Evolutionary conservation across 2,113 vertebrate species (phyloP).

Genomic region (Diphyllodes magnificus): DNA sequence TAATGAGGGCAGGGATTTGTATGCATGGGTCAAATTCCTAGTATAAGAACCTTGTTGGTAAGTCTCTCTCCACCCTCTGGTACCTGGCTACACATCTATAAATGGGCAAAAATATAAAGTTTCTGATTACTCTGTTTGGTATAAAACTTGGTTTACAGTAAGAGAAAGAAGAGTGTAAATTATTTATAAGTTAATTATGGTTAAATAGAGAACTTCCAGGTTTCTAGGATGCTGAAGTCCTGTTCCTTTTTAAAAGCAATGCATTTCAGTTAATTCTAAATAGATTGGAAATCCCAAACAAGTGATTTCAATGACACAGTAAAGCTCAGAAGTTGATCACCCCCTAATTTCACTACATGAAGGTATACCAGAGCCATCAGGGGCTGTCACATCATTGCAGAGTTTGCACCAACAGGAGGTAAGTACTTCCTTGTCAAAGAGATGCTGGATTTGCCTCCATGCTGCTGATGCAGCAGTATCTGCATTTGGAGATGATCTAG

Average conservation of each 20-base stretch:
- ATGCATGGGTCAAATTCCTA: background rate
- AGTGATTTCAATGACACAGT: background rate
- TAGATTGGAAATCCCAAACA: background rate
- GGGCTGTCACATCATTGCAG: background rate
- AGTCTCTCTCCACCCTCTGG: background rate
- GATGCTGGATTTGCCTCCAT: background rate
- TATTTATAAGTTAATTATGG: background rate
- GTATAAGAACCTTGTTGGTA: background rate
- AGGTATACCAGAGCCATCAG: background rate
- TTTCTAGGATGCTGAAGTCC: background rate
- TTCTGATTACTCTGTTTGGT: background rate
- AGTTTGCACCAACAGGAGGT: background rate
- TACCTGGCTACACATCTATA: background rate
- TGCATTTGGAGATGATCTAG: background rate
- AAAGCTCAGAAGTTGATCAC: background rate
- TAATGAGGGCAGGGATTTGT: background rate
- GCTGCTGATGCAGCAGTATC: background rate
- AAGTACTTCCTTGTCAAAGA: background rate
- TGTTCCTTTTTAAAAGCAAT: background rate
- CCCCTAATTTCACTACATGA: background rate
- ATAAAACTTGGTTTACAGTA: background rate
- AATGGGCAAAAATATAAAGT: background rate
- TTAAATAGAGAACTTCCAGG: background rate
- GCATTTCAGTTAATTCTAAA: background rate
- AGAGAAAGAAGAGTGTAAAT: background rate